Conservation (phyloP, 1,140 invertebrate genomes). For the Lepidurus packardi region DNA sequence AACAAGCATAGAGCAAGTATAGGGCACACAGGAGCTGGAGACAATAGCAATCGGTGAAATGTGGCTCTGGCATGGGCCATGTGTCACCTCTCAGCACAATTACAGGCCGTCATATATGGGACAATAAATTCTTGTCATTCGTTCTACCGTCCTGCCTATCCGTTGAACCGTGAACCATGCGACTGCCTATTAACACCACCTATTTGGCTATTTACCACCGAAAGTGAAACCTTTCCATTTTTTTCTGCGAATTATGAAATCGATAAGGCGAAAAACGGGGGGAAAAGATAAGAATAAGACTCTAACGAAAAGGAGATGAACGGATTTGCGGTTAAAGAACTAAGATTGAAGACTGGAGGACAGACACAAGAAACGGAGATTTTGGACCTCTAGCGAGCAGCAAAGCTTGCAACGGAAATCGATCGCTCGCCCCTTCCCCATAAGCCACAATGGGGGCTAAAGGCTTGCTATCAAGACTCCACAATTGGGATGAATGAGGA, state of each 20-base stretch:
- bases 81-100: conserved; percentile 8
- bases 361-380: background rate
- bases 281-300: background rate
- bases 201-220: too few species aligned
- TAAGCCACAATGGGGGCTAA: background rate
- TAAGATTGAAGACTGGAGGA: background rate
- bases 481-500: conserved; percentile 9
- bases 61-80: background rate
- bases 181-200: background rate
- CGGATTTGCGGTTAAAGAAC: background rate
- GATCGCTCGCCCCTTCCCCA: background rate
- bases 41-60: conserved; percentile 22
- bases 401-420: conserved; percentile 18
- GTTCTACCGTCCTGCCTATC: background rate
- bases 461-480: conserved; percentile 7
- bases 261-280: background rate
- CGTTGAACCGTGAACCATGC: background rate
- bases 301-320: background rate
- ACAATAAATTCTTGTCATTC: background rate
- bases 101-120: background rate
- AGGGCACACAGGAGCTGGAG: background rate
- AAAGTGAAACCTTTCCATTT: background rate
- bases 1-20: background rate
- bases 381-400: background rate
- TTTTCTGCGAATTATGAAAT: background rate